These are phyloP conservation scores for Melanotaenia trifasciata DNA, from an alignment of 2,797 vertebrate species.

Conservation along the genomic window DNA sequence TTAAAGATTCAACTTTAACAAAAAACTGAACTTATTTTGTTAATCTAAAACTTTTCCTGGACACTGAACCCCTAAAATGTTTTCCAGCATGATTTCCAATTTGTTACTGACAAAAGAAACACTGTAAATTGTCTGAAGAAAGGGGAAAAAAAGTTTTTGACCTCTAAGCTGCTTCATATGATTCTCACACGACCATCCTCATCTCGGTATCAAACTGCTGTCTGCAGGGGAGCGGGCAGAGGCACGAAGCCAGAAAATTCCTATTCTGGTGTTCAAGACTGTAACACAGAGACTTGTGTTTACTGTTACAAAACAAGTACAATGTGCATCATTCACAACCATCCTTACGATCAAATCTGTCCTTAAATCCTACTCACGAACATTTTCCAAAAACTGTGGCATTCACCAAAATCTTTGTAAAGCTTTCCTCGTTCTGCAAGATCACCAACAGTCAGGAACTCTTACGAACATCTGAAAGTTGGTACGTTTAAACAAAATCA, in stretches of 20 bases:
- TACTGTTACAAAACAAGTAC: slow-evolving; percentile 14
- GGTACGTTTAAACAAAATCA: too few species aligned
- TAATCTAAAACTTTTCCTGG: background rate
- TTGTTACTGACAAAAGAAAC: slow-evolving; percentile 19
- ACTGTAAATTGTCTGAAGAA: slow-evolving; percentile 26
- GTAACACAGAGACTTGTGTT: background rate
- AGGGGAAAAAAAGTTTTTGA: slow-evolving; percentile 14
- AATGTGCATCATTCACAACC: background rate
- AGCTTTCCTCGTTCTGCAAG: too few species aligned
- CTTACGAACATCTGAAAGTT: too few species aligned
- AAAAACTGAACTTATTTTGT: too few species aligned
- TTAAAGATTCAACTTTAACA: too few species aligned
- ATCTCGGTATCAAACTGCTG: slow-evolving; percentile 23
- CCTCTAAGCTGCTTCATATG: slow-evolving; percentile 87
- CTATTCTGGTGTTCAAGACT: slow-evolving; percentile 9
- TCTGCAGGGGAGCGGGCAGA: slow-evolving; percentile 18
- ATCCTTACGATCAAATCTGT: too few species aligned
- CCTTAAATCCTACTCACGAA: too few species aligned
- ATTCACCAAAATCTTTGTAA: too few species aligned
- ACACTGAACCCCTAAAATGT: background rate
- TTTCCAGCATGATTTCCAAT: slow-evolving; percentile 7
- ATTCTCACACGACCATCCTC: slow-evolving; percentile 80
- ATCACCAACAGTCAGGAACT: too few species aligned
- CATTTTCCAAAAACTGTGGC: too few species aligned
- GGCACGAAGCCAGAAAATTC: background rate